Conservation (phyloP, 2,113 vertebrate genomes). For the Tinamus guttatus region DNA sequence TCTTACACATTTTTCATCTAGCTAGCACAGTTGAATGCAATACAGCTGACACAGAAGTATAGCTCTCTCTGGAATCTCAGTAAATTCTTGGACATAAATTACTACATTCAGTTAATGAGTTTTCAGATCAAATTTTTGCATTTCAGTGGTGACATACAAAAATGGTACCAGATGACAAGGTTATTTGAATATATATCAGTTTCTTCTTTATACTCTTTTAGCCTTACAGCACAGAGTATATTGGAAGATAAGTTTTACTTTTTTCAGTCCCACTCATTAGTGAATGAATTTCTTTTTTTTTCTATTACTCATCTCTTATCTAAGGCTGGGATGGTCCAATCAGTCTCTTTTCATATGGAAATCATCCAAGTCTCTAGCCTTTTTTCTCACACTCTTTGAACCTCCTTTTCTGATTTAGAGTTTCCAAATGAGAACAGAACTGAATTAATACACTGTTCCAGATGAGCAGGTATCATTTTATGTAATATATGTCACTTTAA, state of each 20-base stretch:
- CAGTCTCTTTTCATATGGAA: conserved; percentile 16
- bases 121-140: neutral
- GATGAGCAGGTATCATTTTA: neutral
- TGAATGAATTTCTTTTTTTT: neutral
- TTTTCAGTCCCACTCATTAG: neutral
- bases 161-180: neutral
- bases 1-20: neutral
- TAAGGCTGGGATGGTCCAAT: neutral
- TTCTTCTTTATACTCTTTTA: neutral
- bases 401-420: neutral
- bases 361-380: conserved; percentile 17
- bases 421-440: neutral
- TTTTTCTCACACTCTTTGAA: conserved; percentile 2
- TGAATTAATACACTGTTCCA: neutral
- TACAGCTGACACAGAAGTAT: neutral
- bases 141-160: neutral
- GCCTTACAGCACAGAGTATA: neutral
- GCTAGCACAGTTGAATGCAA: neutral
- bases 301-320: neutral
- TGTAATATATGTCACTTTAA: neutral
- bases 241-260: neutral
- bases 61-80: neutral
- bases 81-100: neutral
- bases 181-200: neutral
- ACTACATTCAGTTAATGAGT: neutral